Evolutionary conservation across 2,888 invertebrate genomes (phyloP).

Genomic region (Mythimna loreyi): DNA sequence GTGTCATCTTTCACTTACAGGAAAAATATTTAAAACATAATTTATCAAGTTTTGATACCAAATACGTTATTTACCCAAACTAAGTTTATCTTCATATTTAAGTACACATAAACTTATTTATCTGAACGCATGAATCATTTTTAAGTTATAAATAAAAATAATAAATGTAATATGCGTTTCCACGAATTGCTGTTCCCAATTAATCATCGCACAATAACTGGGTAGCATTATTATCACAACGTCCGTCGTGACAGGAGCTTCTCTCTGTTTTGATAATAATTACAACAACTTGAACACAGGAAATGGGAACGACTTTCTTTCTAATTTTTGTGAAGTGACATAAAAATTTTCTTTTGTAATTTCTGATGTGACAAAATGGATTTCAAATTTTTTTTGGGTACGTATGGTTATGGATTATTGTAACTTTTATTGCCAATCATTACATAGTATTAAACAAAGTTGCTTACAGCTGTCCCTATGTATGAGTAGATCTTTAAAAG

Average conservation of each 20-base stretch:
- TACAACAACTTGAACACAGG: constrained; percentile 6
- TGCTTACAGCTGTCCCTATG: too few relatives aligned
- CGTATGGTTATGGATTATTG: constrained; percentile 10
- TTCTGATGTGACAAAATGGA: constrained; percentile 37
- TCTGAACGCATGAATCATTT: neutral
- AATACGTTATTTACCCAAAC: neutral
- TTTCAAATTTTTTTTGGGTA: constrained; percentile 36
- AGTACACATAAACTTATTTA: too few relatives aligned
- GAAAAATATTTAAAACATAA: too few relatives aligned
- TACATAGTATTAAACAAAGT: too few relatives aligned
- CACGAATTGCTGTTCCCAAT: constrained; percentile 27
- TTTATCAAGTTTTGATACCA: neutral
- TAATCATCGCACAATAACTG: constrained; percentile 55
- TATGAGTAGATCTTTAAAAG: too few relatives aligned
- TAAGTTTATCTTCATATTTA: neutral
- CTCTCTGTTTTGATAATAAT: constrained; percentile 25
- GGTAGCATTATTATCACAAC: constrained; percentile 37
- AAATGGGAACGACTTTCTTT: constrained; percentile 13
- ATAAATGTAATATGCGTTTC: constrained; percentile 29
- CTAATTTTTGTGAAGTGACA: constrained; percentile 30
- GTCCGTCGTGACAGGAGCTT: constrained; percentile 47
- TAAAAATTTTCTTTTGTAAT: neutral
- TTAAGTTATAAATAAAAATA: neutral
- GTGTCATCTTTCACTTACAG: too few relatives aligned
- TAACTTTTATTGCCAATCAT: neutral